Conservation (phyloP, 2,113 vertebrate species). For the Suncus etruscus region DNA sequence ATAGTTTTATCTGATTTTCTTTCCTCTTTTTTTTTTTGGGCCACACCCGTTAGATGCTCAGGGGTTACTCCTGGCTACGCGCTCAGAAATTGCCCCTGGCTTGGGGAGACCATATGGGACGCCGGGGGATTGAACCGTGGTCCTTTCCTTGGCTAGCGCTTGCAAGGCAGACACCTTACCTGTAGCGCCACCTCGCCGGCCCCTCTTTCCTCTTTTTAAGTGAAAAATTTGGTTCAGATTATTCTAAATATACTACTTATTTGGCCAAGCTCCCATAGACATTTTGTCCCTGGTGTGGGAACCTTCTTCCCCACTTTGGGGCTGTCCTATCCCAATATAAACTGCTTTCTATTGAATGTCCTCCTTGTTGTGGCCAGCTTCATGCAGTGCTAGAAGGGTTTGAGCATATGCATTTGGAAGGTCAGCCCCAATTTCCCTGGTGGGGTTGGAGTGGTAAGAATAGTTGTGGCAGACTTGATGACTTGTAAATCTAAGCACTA, state of each 20-base stretch:
- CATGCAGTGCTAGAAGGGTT: background rate
- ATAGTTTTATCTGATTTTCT: background rate
- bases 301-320: background rate
- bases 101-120: too few relatives aligned
- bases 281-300: background rate
- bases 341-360: background rate
- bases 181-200: too few relatives aligned
- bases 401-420: background rate
- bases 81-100: too few relatives aligned
- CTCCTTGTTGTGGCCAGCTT: background rate
- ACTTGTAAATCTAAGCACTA: slow-evolving; percentile 43
- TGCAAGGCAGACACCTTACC: too few relatives aligned
- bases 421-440: background rate
- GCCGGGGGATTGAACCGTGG: too few relatives aligned
- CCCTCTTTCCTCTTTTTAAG: background rate
- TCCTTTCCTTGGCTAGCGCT: too few relatives aligned
- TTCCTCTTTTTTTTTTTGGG: too few relatives aligned
- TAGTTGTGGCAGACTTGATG: slow-evolving; percentile 18
- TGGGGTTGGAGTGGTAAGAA: background rate
- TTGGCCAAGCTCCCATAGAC: background rate
- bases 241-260: background rate
- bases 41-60: too few relatives aligned
- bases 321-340: background rate
- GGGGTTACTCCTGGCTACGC: too few relatives aligned
- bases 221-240: background rate